Percentiles rank a stretch among this genome's conserved stretches.
These are phyloP conservation scores for Panthera leo DNA, from an alignment of 2,113 vertebrate species.

Conservation along the genomic window DNA sequence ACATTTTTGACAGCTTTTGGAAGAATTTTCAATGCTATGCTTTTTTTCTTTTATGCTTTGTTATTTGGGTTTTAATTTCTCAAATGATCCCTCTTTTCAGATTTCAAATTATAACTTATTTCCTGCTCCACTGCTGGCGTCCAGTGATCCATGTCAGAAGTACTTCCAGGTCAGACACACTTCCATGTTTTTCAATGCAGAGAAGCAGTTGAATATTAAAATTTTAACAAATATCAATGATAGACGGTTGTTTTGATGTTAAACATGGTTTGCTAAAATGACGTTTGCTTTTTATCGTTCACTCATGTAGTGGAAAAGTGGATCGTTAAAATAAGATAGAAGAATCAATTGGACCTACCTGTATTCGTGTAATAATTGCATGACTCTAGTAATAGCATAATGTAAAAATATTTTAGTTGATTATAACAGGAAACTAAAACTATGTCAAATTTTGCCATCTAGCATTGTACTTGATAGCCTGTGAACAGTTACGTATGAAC, in stretches of 20 bases:
- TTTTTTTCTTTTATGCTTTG: conserved; percentile 66
- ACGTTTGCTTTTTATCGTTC: conserved; percentile 50
- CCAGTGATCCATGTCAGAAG: conserved; percentile 88
- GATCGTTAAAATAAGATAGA: conserved; percentile 1
- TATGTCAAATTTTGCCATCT: neutral
- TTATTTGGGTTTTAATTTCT: conserved; percentile 86
- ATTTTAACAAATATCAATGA: neutral
- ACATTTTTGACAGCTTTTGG: conserved; percentile 36
- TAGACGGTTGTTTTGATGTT: conserved; percentile 67
- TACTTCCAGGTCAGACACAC: conserved; percentile 88
- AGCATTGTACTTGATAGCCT: neutral
- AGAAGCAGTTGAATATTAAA: conserved; percentile 67
- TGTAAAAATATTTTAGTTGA: neutral
- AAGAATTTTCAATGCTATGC: conserved; percentile 71
- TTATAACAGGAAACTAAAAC: neutral
- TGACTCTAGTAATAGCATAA: neutral
- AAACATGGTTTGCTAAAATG: conserved; percentile 60
- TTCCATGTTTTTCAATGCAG: conserved; percentile 81
- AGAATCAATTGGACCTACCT: neutral
- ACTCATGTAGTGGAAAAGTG: neutral
- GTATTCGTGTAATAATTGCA: neutral
- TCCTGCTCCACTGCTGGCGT: conserved; percentile 85
- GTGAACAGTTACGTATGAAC: neutral
- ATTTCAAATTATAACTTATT: conserved; percentile 87
- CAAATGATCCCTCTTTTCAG: conserved; percentile 88